Conservation (phyloP, 53 echinoderm and acorn worm species). For the Arbacia lixula region DNA sequence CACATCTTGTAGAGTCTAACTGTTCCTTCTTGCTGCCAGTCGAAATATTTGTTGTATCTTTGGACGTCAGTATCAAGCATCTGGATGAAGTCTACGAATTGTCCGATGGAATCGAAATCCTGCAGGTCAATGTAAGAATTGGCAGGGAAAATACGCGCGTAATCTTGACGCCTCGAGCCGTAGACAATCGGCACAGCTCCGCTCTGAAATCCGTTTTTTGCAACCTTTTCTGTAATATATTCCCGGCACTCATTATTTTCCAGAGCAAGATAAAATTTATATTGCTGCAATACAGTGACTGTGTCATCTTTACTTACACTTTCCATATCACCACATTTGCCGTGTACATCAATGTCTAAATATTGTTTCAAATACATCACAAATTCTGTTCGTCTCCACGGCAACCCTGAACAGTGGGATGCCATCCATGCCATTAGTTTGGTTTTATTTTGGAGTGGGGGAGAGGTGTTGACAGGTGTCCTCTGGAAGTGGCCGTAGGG, state of each 20-base stretch:
- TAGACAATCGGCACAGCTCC: constrained; percentile 75
- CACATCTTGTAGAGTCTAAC: constrained; percentile 35
- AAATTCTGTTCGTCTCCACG: constrained; percentile 70
- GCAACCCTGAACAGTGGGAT: constrained; percentile 62
- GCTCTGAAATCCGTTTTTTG: constrained; percentile 55
- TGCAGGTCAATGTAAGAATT: constrained; percentile 73
- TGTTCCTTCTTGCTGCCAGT: constrained; percentile 54
- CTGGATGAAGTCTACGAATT: constrained; percentile 54
- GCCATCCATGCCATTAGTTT: constrained; percentile 80
- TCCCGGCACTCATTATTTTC: constrained; percentile 78
- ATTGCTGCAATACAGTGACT: constrained; percentile 24
- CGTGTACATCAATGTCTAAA: constrained; percentile 65
- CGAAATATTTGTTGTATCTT: constrained; percentile 64
- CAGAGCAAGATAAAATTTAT: constrained; percentile 76
- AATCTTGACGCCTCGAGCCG: constrained; percentile 62
- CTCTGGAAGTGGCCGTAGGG: constrained; percentile 59
- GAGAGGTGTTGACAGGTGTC: background rate
- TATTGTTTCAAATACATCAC: constrained; percentile 51
- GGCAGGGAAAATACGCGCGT: constrained; percentile 51
- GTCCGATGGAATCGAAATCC: constrained; percentile 56
- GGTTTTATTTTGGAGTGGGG: constrained; percentile 16
- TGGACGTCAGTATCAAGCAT: constrained; percentile 45
- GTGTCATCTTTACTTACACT: constrained; percentile 32
- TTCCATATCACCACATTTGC: constrained; percentile 69
- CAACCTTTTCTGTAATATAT: constrained; percentile 73